Evolutionary conservation across 2,797 vertebrate species (phyloP), one percentile per base, ranked within the genome.

Genomic region (Hapalemur alaotrensis): DNA sequence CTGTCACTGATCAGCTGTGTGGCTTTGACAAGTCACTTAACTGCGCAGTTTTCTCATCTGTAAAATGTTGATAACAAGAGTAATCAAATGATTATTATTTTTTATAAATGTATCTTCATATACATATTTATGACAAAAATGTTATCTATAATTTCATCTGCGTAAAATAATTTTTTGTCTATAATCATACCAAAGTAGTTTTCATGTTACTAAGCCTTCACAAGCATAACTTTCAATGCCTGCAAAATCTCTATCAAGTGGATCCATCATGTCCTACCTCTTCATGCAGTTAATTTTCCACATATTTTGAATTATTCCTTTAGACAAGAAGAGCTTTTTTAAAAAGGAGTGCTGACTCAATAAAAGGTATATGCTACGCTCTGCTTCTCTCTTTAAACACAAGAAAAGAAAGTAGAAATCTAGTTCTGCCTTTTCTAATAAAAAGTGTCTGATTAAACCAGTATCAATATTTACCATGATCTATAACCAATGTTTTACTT

Each of bases 101-200:
- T 38, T 63, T 43, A 90, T 28, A 96, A 48, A 38, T 78, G 38
- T 80, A 80, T 65, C 84, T 79, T 94, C 22, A 92, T 23, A 67
- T 38, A 82, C 30, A 88, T 78, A 96, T 57, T 67, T 92, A 50
- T 46, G 32, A 67, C 11, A 93, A 80, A 92, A 95, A 38, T 67
- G 38, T 59, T 61, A 72, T 32, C 48, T 76, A 28, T n/a, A 46
- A 84, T 28, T 86, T 86, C 84, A 78, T 41, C 48, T 96, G 15
- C 18, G 41, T 67, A 73, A 72, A 73, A 76, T 57, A 46, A 70
- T 13, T 57, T 89, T 73, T 93, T 35, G 88, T 25, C 50, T 73
- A 41, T 38, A 69, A 72, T 43, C 30, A 46, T 83, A 84, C 23
- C 43, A 73, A 75, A 89, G 50, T 23, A 79, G 14, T 87, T 83